A percentile compares a stretch with the other conserved stretches of the same genome.
Evolutionary conservation across 2,797 vertebrate genomes (phyloP).

Genomic region (Rhodeus uyekii): DNA sequence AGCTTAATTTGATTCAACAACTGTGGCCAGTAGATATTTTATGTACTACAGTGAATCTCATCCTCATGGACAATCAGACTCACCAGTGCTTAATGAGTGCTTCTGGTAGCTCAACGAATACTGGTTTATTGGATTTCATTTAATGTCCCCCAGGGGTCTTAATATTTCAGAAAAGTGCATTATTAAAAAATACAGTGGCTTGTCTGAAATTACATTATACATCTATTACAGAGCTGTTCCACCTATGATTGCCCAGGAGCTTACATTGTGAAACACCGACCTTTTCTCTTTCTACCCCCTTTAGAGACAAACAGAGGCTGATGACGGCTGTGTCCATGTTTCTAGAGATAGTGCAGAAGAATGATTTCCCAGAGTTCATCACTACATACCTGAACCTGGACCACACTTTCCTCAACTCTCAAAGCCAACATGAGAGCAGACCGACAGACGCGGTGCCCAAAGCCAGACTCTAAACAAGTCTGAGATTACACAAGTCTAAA

Average conservation of each 20-base stretch:
- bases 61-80: no score
- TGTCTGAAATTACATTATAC: neutral
- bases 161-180: neutral
- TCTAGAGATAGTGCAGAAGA: slow-evolving; percentile 74
- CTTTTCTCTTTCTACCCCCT: slow-evolving; percentile 10
- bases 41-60: no score
- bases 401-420: slow-evolving; percentile 71
- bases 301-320: slow-evolving; percentile 67
- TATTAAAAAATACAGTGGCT: neutral
- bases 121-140: neutral
- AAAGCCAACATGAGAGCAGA: slow-evolving; percentile 14
- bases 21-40: no score
- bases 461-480: slow-evolving; percentile 65
- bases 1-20: no score
- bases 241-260: neutral
- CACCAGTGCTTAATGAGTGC: no score
- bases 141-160: neutral
- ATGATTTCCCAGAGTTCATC: slow-evolving; percentile 78
- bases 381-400: slow-evolving; percentile 77
- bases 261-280: neutral
- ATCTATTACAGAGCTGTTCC: neutral
- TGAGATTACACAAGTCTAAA: neutral
- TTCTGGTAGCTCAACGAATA: neutral
- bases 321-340: slow-evolving; percentile 67
- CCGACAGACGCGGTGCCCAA: neutral